Base-by-base conservation (phyloP, 2,888 invertebrate genomes). In the Drosophila mimetica region DNA sequence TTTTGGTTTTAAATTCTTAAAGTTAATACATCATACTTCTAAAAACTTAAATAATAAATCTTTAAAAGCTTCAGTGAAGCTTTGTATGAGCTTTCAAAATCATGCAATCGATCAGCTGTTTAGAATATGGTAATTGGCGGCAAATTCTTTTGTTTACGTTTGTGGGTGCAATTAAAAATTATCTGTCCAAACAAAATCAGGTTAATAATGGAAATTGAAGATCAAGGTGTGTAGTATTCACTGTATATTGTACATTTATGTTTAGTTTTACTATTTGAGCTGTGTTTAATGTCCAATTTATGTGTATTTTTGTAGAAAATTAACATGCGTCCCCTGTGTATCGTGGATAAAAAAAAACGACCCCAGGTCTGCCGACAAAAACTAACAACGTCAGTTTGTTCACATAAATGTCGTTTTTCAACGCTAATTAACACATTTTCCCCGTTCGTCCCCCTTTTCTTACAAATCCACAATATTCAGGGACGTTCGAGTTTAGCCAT, bases 341-440 rank as follows among this genome's bases (percentile, higher is more conserved):
- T 37, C 37, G 8, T 41, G 13, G 6, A 7, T 2, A 11, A 4
- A 28, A 13, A 51, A 16, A 1, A 14, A 52, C 18, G 14, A 37
- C 14, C 39, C 4, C 3, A 57, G 7, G 39, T 13, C 30, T 57
- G 20, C 57, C 11, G 4, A 36, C 41, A 28, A 41, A 41, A 52
- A 32, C n/a, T n/a, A 34, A n/a, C n/a, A n/a, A n/a, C n/a, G n/a
- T n/a, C n/a, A 34, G 5, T n/a, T 2, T 4, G 2, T 20, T 20
- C 20, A 20, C 4, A 20, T 20, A 20, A 2, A n/a, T n/a, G n/a
- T 34, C 34, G 34, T 34, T 34, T 9, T 6, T 34, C n/a, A 34
- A 2, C 34, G 34, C 34, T 36, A 14, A 34, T 14, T n/a, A 34
- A 34, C n/a, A 20, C 5, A 6, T 14, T 34, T 34, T 34, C n/a